Evolutionary conservation across 2,113 vertebrate genomes (phyloP).

Genomic region (Mandrillus leucophaeus): DNA sequence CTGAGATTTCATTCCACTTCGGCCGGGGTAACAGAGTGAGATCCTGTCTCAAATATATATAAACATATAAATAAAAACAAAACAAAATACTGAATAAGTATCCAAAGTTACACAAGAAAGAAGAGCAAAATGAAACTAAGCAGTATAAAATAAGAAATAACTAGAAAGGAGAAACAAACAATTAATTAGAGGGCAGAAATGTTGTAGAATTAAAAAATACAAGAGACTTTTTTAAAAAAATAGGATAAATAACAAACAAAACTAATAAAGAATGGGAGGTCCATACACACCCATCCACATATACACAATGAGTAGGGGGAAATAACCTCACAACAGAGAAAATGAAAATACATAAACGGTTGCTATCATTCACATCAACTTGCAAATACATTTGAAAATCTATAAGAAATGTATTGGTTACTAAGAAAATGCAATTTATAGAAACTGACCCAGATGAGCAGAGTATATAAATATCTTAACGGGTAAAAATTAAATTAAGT

Average conservation of each 20-base stretch:
- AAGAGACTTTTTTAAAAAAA: neutral
- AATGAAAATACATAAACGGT: neutral
- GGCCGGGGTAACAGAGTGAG: too few species aligned
- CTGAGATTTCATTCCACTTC: too few species aligned
- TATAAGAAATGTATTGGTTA: neutral
- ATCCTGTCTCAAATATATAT: too few species aligned
- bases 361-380: neutral
- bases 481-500: neutral
- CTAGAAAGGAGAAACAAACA: neutral
- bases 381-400: neutral
- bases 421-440: neutral
- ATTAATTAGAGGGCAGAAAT: neutral
- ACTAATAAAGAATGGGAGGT: neutral
- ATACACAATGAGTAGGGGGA: neutral
- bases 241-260: neutral
- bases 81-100: neutral
- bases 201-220: neutral
- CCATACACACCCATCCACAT: neutral
- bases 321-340: neutral
- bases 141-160: neutral
- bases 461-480: neutral
- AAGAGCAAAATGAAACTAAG: conserved; percentile 3
- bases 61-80: too few species aligned
- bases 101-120: neutral
- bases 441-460: neutral